phyloP scores from a whole-genome alignment of 2,113 vertebrate genomes.

The Cacatua alba region DNA sequence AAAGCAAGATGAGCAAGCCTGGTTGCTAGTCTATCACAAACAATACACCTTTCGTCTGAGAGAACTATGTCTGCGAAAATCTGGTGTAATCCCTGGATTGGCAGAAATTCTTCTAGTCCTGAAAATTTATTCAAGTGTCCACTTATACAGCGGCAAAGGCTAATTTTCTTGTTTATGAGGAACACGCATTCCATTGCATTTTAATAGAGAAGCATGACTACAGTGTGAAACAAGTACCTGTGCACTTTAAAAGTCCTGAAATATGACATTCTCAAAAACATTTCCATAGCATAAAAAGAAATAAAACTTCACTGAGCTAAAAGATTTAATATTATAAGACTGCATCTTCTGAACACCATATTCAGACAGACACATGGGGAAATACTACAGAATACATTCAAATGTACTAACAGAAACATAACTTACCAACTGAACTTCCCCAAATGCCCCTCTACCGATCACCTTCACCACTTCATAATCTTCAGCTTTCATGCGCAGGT shows the following conservation, averaged over 20 bases:
- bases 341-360: background rate
- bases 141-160: background rate
- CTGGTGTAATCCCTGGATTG: background rate
- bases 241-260: background rate
- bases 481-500: slow-evolving; percentile 97
- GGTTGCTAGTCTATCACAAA: background rate
- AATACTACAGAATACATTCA: background rate
- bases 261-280: background rate
- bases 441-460: slow-evolving; percentile 97
- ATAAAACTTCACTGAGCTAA: background rate
- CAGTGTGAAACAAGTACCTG: background rate
- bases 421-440: slow-evolving; percentile 97
- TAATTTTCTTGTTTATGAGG: background rate
- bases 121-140: background rate
- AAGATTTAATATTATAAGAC: background rate
- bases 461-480: slow-evolving; percentile 99
- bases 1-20: background rate
- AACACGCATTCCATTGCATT: background rate
- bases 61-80: background rate
- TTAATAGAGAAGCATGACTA: background rate
- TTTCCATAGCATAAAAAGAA: background rate
- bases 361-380: background rate
- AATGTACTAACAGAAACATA: background rate
- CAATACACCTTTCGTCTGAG: background rate
- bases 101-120: background rate